Percentiles rank a stretch among this genome's conserved stretches.
Conservation (phyloP, 1,140 invertebrate genomes). For the Solen grandis region DNA sequence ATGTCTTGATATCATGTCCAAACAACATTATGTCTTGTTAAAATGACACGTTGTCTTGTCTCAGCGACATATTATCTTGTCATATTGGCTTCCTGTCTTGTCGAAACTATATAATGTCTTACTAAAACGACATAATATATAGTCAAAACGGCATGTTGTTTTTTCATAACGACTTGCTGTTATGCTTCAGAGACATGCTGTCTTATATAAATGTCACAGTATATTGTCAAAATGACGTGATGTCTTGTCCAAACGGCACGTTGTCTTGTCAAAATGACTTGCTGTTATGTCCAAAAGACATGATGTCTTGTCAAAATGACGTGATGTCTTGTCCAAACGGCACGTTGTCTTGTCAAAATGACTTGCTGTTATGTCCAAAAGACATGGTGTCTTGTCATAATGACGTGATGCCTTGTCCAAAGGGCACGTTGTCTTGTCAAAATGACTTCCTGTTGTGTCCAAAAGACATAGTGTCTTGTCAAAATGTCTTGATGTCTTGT, state of each 20-base stretch:
- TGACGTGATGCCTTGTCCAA: too few species aligned
- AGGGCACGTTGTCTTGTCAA: too few species aligned
- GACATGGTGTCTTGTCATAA: too few species aligned
- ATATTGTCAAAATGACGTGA: not conserved
- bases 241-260: not conserved
- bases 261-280: not conserved
- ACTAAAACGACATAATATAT: not conserved
- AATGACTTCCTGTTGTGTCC: too few species aligned
- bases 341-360: not conserved
- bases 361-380: too few species aligned
- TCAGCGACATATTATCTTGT: not conserved
- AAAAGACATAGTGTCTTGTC: too few species aligned
- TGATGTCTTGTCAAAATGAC: not conserved
- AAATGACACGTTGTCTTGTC: not conserved
- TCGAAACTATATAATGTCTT: not conserved
- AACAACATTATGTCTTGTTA: not conserved
- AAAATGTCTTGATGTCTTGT: too few species aligned
- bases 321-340: not conserved
- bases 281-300: not conserved
- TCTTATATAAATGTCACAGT: not conserved
- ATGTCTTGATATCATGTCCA: not conserved
- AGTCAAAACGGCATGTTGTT: not conserved
- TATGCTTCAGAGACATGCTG: not conserved
- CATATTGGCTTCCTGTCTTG: not conserved
- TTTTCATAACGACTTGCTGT: not conserved